Evolutionary conservation across 53 echinoderm and acorn worm species (phyloP).

Genomic region (Holothuria scabra): DNA sequence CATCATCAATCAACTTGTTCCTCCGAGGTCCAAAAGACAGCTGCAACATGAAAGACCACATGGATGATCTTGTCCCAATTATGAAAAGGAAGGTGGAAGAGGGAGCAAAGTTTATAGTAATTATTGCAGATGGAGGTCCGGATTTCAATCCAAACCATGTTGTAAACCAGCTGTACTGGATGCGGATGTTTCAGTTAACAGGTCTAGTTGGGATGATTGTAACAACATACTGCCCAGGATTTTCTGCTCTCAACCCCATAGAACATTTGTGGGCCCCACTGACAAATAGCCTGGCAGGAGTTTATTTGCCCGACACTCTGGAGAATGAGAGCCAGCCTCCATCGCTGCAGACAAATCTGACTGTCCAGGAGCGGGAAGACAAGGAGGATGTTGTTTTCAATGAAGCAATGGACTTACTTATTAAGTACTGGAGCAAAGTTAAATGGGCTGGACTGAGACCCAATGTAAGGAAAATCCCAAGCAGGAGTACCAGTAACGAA

Average conservation of each 20-base stretch:
- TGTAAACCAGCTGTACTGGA: background rate
- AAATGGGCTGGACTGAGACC: background rate
- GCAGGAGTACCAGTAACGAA: background rate
- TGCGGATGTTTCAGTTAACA: background rate
- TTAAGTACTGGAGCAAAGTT: background rate
- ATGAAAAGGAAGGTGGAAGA: background rate
- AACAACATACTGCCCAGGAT: slow-evolving; percentile 30
- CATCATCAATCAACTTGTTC: too few relatives aligned
- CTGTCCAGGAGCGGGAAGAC: background rate
- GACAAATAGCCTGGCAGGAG: background rate
- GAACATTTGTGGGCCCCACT: slow-evolving; percentile 26
- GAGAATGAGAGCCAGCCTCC: background rate
- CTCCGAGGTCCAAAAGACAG: too few relatives aligned
- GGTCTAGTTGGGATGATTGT: slow-evolving; percentile 10
- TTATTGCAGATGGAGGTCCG: slow-evolving; percentile 5
- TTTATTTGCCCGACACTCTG: background rate
- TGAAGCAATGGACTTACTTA: background rate
- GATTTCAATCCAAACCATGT: slow-evolving; percentile 19
- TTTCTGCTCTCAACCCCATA: slow-evolving; percentile 33
- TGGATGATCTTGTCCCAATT: too few relatives aligned
- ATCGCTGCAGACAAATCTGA: background rate
- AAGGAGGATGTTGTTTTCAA: background rate
- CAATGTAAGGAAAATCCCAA: background rate
- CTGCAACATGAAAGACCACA: too few relatives aligned
- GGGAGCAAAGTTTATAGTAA: background rate